Conservation (phyloP, 2,888 invertebrate species). For the Nymphalis c-album region DNA sequence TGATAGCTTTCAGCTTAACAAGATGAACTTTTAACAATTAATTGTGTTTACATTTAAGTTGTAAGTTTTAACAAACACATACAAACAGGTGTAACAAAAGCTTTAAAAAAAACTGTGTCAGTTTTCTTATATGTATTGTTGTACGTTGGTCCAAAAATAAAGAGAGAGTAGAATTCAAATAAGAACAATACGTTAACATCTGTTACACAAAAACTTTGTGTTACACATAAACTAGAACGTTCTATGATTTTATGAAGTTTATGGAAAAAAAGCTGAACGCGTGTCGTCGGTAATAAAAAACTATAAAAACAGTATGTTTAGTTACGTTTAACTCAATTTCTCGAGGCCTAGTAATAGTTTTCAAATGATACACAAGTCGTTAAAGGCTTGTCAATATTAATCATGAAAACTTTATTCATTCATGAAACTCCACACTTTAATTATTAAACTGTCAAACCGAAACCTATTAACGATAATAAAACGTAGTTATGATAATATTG, state of each 20-base stretch:
- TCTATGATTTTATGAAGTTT: slow-evolving; percentile 30
- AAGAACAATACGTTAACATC: not conserved
- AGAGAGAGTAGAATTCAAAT: not conserved
- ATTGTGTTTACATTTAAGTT: too few species aligned
- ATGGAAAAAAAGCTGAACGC: slow-evolving; percentile 29
- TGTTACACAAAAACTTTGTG: not conserved
- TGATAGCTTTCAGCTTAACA: too few species aligned
- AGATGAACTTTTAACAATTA: too few species aligned
- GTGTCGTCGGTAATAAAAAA: slow-evolving; percentile 37
- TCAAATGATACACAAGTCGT: not conserved
- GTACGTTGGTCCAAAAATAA: not conserved
- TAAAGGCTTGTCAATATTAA: slow-evolving; percentile 7
- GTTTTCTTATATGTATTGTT: not conserved
- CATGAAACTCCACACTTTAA: not conserved
- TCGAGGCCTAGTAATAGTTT: not conserved
- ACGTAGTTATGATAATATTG: not conserved
- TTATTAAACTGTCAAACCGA: not conserved
- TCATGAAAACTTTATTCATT: slow-evolving; percentile 7
- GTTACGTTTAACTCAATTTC: too few species aligned
- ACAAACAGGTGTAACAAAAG: too few species aligned
- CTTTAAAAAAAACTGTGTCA: too few species aligned
- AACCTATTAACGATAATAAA: slow-evolving; percentile 2
- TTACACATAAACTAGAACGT: slow-evolving; percentile 16
- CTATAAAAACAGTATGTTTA: too few species aligned
- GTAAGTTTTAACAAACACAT: too few species aligned